Conservation (phyloP, 2,888 invertebrate genomes). For the Meloe dianella region DNA sequence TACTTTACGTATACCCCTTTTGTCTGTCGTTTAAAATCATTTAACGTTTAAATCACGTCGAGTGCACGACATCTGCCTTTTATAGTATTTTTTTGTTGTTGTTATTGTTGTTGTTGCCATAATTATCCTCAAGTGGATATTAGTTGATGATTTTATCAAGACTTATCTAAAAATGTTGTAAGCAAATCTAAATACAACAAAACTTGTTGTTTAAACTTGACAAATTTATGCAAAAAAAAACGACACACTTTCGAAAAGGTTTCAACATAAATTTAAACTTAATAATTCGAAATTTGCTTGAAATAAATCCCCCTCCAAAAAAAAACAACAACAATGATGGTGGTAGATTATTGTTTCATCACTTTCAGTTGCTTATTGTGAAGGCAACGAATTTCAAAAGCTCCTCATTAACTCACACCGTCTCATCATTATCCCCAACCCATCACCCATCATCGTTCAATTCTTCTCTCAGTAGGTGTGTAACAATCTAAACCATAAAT, state of each 20-base stretch:
- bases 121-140: not conserved
- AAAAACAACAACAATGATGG: not conserved
- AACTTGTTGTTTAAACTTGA: too few relatives aligned
- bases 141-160: not conserved
- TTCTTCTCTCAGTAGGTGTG: constrained; percentile 4
- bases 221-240: not conserved
- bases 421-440: not conserved
- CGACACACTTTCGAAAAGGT: not conserved
- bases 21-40: constrained; percentile 9
- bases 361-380: not conserved
- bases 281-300: not conserved
- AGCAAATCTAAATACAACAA: too few relatives aligned
- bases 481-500: constrained; percentile 40
- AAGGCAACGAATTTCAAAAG: not conserved
- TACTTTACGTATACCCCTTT: constrained; percentile 2
- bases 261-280: not conserved
- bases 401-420: not conserved
- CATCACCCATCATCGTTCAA: constrained; percentile 8
- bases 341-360: not conserved
- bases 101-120: too few relatives aligned
- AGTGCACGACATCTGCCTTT: constrained; percentile 6
- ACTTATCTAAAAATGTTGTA: not conserved
- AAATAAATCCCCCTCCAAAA: not conserved
- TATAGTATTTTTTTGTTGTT: not conserved
- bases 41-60: constrained; percentile 9